Evolutionary conservation across 2,113 vertebrate species (phyloP).

Genomic region (Gymnobelideus leadbeateri): DNA sequence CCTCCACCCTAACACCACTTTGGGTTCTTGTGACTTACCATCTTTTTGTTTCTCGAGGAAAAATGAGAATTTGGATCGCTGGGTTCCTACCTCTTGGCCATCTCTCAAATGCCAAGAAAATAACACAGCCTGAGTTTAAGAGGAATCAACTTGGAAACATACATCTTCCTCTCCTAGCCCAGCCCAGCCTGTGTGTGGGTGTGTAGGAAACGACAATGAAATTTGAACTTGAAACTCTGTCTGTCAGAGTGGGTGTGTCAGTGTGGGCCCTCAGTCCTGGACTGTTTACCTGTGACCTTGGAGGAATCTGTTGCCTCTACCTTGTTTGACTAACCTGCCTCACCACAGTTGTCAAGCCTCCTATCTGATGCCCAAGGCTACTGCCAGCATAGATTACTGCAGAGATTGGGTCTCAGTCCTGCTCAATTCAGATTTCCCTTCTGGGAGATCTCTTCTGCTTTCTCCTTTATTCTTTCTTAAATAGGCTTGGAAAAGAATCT

Average conservation of each 20-base stretch:
- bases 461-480: background rate
- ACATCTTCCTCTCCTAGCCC: background rate
- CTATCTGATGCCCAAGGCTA: conserved; percentile 2
- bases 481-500: background rate
- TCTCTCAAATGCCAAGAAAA: background rate
- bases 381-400: background rate
- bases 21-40: background rate
- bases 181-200: background rate
- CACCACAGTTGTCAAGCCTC: background rate
- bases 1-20: background rate
- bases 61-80: background rate
- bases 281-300: conserved; percentile 44
- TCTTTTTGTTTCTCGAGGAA: background rate
- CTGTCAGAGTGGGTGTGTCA: conserved; percentile 38
- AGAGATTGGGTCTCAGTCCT: background rate
- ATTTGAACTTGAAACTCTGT: conserved; percentile 38
- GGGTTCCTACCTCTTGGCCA: background rate
- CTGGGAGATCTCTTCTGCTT: background rate
- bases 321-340: conserved; percentile 28
- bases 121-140: background rate
- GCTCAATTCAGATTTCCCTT: background rate
- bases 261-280: conserved; percentile 5
- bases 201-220: conserved; percentile 33
- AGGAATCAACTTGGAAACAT: background rate
- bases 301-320: conserved; percentile 29